Evolutionary conservation across 2,797 vertebrate species (phyloP).

Genomic region (Bryconaethiops microstoma): DNA sequence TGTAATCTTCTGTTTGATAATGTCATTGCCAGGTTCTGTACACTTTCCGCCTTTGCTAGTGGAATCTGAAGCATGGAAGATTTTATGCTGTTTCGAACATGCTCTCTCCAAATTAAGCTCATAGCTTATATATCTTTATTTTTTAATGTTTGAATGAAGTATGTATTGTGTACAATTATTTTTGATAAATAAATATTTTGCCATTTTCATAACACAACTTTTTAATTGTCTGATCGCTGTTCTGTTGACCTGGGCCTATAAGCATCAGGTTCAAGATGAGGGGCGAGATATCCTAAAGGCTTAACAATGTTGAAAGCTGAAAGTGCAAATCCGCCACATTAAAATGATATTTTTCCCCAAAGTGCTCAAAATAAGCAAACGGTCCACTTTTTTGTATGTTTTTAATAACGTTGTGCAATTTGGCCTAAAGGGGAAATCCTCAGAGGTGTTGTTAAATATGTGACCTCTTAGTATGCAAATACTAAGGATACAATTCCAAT

Average conservation of each 20-base stretch:
- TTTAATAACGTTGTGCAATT: no score
- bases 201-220: slow-evolving; percentile 28
- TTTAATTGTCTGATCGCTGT: slow-evolving; percentile 3
- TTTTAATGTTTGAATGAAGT: slow-evolving; percentile 31
- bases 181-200: slow-evolving; percentile 59
- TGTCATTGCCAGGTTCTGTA: background rate
- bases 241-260: background rate
- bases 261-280: no score
- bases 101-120: background rate
- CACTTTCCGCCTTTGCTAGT: slow-evolving; percentile 15
- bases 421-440: no score
- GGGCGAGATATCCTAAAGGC: no score
- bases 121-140: slow-evolving; percentile 24
- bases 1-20: background rate
- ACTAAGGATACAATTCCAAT: no score
- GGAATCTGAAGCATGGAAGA: background rate
- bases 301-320: no score
- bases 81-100: background rate
- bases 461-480: no score
- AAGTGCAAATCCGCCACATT: no score
- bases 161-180: slow-evolving; percentile 41
- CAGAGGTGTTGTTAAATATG: no score
- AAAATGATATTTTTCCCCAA: no score
- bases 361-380: no score
- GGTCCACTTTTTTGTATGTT: no score